phyloP scores from a whole-genome alignment of 2,113 vertebrate genomes.

The Vulpes ferrilata region DNA sequence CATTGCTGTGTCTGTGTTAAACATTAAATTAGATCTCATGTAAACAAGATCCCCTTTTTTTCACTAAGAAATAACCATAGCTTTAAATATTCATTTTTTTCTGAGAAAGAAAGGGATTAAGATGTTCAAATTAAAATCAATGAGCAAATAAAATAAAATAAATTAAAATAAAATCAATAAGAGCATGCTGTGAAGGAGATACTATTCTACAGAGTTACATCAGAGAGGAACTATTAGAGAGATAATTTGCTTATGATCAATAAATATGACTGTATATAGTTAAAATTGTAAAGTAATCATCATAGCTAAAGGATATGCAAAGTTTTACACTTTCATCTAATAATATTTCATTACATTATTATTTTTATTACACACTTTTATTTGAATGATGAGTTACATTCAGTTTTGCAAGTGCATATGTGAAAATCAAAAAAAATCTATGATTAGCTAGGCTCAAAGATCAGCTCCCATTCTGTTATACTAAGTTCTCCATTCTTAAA shows the following conservation, averaged over 20 bases:
- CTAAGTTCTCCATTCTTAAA: background rate
- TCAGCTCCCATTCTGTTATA: background rate
- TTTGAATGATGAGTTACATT: background rate
- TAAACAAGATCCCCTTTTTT: background rate
- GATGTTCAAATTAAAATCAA: background rate
- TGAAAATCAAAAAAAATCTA: background rate
- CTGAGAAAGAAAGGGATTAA: background rate
- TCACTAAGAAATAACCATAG: background rate
- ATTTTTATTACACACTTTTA: background rate
- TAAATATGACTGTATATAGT: background rate
- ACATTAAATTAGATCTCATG: background rate
- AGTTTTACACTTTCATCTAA: background rate
- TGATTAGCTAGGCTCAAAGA: background rate
- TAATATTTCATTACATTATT: background rate
- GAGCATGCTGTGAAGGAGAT: background rate
- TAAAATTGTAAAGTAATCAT: background rate
- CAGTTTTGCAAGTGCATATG: background rate
- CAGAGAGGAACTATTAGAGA: background rate
- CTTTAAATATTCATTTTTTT: conserved; percentile 4
- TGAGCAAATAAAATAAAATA: background rate
- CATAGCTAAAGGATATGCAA: background rate
- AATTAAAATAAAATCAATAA: background rate
- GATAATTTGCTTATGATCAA: background rate
- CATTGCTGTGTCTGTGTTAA: background rate
- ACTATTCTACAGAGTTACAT: background rate